Evolutionary conservation across 2,113 vertebrate species (phyloP), one percentile per base, ranked within the genome.

Genomic region (Cebus imitator): DNA sequence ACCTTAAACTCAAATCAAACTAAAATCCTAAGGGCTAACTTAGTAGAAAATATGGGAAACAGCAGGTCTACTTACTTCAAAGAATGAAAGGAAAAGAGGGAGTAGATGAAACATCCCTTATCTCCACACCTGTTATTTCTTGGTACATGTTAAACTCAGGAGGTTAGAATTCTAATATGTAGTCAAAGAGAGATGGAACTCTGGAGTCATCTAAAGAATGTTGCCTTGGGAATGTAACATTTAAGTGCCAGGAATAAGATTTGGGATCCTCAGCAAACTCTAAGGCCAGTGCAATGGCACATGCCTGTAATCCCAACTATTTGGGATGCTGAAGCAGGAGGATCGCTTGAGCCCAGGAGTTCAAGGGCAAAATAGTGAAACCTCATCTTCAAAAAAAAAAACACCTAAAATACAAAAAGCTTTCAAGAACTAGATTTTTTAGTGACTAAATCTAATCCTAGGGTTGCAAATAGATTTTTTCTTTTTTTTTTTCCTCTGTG

Each of bases 381-480:
- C 12, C 8, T 27, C 27, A 17, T 45, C 73, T 76, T 16, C 16
- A 30, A 30, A 48, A 32, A 48, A 48, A 43, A 43, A 11, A 13
- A 3, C 2, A 75, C n/a, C 9, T 14, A 66, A 40, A 37, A 72
- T 21, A 72, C 10, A 10, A 72, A 23, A 72, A 72, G 23, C 25
- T 76, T 40, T 55, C 17, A 87, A 90, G 57, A 85, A 52, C 80
- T 58, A 78, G 88, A 55, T 82, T 91, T 96, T 57, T n/a, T 89
- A 78, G 84, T 52, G 45, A 94, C 86, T 58, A 87, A 89, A 68
- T 78, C 11, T 86, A 91, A 95, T 55, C 18, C 8, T 57, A n/a
- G 43, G 14, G 37, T 61, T 85, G 27, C 87, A 78, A 93, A 76
- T n/a, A 73, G 20, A 79, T 94, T 93, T 83, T 27, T 64, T 32